Evolutionary conservation across 2,797 vertebrate species (phyloP).

Genomic region (Anabacerthia variegaticeps): DNA sequence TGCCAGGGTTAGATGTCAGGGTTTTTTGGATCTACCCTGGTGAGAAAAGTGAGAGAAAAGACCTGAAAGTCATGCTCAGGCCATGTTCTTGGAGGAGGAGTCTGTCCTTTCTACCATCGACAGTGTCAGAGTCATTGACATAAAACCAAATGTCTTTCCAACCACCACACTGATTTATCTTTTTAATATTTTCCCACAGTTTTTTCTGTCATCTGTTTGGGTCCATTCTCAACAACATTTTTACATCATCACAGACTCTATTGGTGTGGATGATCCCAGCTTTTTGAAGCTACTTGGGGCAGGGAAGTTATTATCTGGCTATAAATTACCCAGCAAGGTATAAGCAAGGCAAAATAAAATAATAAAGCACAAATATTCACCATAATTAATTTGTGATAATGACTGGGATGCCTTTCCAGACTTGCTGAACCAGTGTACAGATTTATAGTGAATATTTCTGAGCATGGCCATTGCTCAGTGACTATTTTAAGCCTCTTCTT

Average conservation of each 20-base stretch:
- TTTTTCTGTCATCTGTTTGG: background rate
- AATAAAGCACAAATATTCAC: background rate
- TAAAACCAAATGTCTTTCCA: background rate
- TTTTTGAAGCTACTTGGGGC: background rate
- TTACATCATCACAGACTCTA: background rate
- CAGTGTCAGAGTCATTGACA: background rate
- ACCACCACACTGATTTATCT: background rate
- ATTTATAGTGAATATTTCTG: background rate
- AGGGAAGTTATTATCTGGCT: background rate
- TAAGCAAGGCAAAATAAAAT: background rate
- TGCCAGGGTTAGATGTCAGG: background rate
- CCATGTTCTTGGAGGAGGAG: background rate
- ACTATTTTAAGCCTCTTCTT: background rate
- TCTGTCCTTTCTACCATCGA: background rate
- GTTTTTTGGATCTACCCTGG: background rate
- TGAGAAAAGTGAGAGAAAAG: background rate
- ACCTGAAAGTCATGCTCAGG: background rate
- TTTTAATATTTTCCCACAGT: background rate
- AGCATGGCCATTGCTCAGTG: background rate
- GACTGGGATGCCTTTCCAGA: background rate
- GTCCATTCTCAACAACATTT: fast-evolving
- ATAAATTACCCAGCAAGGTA: background rate
- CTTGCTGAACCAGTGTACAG: background rate
- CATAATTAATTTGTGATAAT: background rate
- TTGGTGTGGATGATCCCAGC: fast-evolving